phyloP scores from a whole-genome alignment of 1,140 invertebrate species.

The Scaptomyza hsui region DNA sequence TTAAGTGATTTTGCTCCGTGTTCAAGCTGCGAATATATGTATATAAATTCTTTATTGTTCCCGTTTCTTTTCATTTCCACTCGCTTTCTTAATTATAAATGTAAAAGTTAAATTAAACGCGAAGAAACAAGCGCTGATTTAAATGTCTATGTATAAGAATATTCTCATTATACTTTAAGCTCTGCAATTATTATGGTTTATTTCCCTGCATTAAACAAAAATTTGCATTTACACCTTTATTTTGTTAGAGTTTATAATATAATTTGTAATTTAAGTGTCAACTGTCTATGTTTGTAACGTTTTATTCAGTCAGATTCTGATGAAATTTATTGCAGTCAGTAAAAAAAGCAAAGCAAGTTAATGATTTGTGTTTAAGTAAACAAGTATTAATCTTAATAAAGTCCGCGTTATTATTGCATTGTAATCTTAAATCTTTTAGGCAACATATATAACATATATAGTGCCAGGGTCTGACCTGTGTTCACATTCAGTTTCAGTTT shows the following conservation, averaged over 20 bases:
- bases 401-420: too few species aligned
- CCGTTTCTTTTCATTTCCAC: slow-evolving; percentile 36
- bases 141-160: neutral
- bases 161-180: neutral
- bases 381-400: too few species aligned
- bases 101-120: slow-evolving; percentile 20
- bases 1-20: slow-evolving; percentile 61
- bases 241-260: neutral
- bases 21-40: slow-evolving; percentile 22
- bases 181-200: neutral
- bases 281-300: too few species aligned
- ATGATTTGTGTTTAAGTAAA: too few species aligned
- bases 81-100: slow-evolving; percentile 27
- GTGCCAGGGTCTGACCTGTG: neutral
- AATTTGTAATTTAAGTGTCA: neutral
- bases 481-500: neutral
- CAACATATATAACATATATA: too few species aligned
- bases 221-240: neutral
- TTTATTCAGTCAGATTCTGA: too few species aligned
- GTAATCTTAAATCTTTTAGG: too few species aligned
- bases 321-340: too few species aligned
- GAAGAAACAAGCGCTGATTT: neutral
- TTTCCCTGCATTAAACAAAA: neutral
- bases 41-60: slow-evolving; percentile 28
- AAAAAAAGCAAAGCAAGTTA: too few species aligned